A percentile compares a stretch with the other conserved stretches of the same genome.
Evolutionary conservation across 2,113 vertebrate genomes (phyloP).

Genomic region (Lepus timidus): DNA sequence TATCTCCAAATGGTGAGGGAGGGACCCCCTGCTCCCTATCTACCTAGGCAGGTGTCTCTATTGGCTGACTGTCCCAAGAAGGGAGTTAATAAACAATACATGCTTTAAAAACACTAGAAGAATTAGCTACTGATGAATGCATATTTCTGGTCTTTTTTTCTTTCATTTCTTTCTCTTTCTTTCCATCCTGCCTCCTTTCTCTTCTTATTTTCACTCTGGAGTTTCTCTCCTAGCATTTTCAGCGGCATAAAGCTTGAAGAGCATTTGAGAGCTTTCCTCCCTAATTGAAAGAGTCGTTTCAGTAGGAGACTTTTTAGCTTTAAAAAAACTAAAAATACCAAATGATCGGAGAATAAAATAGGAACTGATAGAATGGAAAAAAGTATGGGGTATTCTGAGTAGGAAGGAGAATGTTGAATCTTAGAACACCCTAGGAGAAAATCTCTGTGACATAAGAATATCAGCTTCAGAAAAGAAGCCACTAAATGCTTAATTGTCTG

Average conservation of each 20-base stretch:
- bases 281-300: slow-evolving; percentile 62
- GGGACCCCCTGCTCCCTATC: too few species aligned
- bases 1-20: too few species aligned
- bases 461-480: background rate
- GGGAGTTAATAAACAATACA: background rate
- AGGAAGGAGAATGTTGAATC: slow-evolving; percentile 8
- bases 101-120: slow-evolving; percentile 12
- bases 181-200: background rate
- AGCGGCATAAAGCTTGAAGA: slow-evolving; percentile 40
- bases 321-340: slow-evolving; percentile 52
- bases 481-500: background rate
- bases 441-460: background rate
- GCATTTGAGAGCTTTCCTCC: slow-evolving; percentile 20
- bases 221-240: slow-evolving; percentile 53
- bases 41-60: too few species aligned
- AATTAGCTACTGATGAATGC: background rate
- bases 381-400: background rate
- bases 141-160: slow-evolving; percentile 29
- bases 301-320: slow-evolving; percentile 53
- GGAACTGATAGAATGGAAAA: slow-evolving; percentile 2
- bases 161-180: slow-evolving; percentile 35
- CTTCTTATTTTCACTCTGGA: background rate
- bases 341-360: slow-evolving; percentile 65
- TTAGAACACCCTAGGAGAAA: background rate
- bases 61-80: background rate